Percentiles rank a stretch among this genome's conserved stretches.
These are phyloP conservation scores for Chanos chanos DNA, from an alignment of 2,797 vertebrate genomes.

Conservation along the genomic window DNA sequence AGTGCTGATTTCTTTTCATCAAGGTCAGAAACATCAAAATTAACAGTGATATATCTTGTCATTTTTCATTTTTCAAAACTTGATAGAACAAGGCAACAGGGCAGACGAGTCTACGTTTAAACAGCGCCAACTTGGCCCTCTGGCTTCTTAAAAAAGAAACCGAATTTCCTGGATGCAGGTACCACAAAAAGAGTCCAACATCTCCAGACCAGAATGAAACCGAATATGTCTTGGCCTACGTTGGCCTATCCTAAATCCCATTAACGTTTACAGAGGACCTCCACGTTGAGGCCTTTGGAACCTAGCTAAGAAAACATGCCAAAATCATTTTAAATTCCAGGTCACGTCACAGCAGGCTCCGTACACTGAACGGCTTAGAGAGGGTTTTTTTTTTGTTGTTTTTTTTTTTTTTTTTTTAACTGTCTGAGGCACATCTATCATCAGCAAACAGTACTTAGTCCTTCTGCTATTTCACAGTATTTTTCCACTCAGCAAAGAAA, in stretches of 20 bases:
- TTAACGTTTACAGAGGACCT: background rate
- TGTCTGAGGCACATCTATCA: too few species aligned
- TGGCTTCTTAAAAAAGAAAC: slow-evolving; percentile 15
- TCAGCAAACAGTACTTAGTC: too few species aligned
- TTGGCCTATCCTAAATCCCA: background rate
- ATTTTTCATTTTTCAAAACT: slow-evolving; percentile 19
- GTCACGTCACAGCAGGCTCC: background rate
- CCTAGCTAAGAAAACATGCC: too few species aligned
- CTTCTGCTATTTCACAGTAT: background rate
- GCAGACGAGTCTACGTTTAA: background rate
- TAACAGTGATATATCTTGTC: slow-evolving; percentile 2
- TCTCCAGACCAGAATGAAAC: slow-evolving; percentile 12
- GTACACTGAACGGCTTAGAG: too few species aligned
- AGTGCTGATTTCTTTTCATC: too few species aligned
- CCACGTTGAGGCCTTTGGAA: too few species aligned
- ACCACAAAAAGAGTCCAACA: background rate
- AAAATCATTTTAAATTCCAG: background rate
- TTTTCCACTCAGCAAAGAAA: background rate
- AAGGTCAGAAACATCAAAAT: too few species aligned
- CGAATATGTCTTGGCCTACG: slow-evolving; percentile 1
- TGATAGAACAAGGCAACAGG: slow-evolving; percentile 14
- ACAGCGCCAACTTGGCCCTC: background rate
- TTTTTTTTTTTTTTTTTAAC: too few species aligned
- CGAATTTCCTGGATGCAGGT: slow-evolving; percentile 19
- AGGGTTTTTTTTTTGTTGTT: too few species aligned